These are phyloP conservation scores for Myiotriccus ornatus DNA, from an alignment of 2,797 vertebrate genomes.

Conservation along the genomic window DNA sequence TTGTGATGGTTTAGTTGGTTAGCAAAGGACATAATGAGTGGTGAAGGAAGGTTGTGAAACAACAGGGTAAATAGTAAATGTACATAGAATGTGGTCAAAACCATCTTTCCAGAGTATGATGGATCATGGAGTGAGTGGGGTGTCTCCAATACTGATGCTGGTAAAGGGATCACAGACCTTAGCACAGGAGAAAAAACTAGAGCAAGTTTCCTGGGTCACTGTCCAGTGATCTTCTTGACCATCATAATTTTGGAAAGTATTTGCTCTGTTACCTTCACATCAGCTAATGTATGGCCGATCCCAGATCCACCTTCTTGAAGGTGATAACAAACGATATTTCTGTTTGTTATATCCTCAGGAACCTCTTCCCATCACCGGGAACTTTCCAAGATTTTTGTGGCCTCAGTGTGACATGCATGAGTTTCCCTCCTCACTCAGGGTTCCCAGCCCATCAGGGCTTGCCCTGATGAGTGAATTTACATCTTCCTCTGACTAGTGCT, in stretches of 20 bases:
- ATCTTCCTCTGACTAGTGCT: neutral
- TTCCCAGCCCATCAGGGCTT: neutral
- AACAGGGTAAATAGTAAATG: neutral
- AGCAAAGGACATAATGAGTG: neutral
- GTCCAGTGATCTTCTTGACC: neutral
- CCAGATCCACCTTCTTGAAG: neutral
- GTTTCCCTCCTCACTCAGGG: neutral
- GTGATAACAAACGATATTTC: neutral
- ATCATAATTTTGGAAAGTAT: neutral
- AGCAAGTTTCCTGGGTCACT: neutral
- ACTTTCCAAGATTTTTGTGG: neutral
- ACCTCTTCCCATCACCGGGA: neutral
- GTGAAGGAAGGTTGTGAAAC: neutral
- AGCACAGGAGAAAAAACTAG: neutral
- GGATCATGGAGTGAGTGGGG: neutral
- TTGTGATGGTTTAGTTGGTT: neutral
- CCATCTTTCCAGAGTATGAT: neutral
- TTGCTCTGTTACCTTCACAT: neutral
- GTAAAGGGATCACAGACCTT: neutral
- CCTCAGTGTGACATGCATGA: neutral
- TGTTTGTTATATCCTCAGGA: neutral
- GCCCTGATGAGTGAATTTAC: neutral
- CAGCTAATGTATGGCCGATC: neutral
- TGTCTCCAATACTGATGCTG: neutral
- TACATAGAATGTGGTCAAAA: neutral